phyloP scores from a whole-genome alignment of 2,113 vertebrate genomes.

The Alligator sinensis region DNA sequence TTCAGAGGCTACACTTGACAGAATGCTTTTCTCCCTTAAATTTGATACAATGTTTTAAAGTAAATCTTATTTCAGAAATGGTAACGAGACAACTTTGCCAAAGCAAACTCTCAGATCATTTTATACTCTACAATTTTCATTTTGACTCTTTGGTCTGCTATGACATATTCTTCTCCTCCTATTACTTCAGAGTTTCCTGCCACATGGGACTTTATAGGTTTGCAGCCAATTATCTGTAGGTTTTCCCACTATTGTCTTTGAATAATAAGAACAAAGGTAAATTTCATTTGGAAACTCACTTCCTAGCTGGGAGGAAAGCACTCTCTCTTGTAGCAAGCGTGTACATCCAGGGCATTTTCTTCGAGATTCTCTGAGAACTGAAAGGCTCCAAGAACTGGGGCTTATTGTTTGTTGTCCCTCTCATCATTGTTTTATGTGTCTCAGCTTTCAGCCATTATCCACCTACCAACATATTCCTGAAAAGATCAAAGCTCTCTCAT shows the following conservation, averaged over 20 bases:
- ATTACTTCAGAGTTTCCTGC: neutral
- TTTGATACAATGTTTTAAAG: neutral
- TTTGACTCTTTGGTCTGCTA: no score
- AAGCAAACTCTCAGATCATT: neutral
- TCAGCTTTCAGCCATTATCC: neutral
- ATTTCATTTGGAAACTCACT: neutral
- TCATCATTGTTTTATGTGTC: accelerated
- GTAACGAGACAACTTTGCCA: neutral
- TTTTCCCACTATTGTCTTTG: neutral
- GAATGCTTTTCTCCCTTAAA: neutral
- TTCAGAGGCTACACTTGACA: neutral
- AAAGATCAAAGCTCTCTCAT: neutral
- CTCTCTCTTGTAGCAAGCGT: neutral
- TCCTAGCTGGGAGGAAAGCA: neutral
- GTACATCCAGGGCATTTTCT: neutral
- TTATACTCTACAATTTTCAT: accelerated
- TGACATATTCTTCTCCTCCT: neutral
- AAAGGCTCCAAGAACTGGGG: neutral
- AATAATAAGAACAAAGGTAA: neutral
- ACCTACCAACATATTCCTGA: neutral
- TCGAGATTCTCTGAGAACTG: neutral
- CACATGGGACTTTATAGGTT: accelerated
- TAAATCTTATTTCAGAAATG: neutral
- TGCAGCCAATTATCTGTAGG: neutral
- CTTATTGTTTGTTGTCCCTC: neutral